phyloP scores from a whole-genome alignment of 2,113 vertebrate species.

The Salvelinus alpinus region DNA sequence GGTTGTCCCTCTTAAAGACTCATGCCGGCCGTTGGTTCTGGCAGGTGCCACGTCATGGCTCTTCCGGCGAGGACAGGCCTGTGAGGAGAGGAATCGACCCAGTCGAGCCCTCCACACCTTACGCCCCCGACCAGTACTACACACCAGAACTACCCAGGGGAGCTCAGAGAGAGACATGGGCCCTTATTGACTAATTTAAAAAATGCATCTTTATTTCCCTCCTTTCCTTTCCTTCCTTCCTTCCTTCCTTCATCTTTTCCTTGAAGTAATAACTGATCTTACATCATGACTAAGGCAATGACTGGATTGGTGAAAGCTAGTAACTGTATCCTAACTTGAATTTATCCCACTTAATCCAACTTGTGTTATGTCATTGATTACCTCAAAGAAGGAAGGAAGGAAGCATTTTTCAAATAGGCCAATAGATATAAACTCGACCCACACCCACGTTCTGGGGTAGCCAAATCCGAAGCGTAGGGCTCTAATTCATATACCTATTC shows the following conservation, averaged over 20 bases:
- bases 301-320: background rate
- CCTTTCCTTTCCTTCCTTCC: background rate
- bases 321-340: background rate
- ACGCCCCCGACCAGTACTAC: constrained; percentile 19
- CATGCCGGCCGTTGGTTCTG: constrained; percentile 64
- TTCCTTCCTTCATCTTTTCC: background rate
- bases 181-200: constrained; percentile 6
- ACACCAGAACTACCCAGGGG: constrained; percentile 7
- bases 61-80: constrained; percentile 51
- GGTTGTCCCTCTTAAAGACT: constrained; percentile 68
- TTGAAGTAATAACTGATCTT: background rate
- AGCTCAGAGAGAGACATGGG: background rate
- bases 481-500: background rate
- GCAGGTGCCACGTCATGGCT: constrained; percentile 68
- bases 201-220: constrained; percentile 20
- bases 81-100: constrained; percentile 55
- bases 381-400: background rate
- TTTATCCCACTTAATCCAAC: background rate
- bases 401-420: background rate
- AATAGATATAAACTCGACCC: background rate
- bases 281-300: background rate
- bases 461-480: background rate
- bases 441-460: background rate
- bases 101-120: constrained; percentile 35
- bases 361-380: background rate